These are phyloP conservation scores for Gryon sp. DNA, from an alignment of 1,140 invertebrate species.

Conservation along the genomic window DNA sequence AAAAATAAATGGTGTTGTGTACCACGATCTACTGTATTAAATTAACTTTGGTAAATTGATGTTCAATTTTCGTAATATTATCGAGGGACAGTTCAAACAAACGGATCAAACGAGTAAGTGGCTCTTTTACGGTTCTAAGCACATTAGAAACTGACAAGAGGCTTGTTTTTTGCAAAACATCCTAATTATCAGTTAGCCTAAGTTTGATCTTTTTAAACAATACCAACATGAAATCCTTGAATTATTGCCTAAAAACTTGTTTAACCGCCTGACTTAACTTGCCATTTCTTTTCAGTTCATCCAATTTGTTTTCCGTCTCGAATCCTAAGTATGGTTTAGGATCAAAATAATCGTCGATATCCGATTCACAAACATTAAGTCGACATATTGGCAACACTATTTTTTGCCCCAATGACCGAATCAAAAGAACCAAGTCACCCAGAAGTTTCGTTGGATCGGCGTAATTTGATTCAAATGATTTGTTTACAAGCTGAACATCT, in stretches of 20 bases:
- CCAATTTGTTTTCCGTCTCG: conserved; percentile 15
- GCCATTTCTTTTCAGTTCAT: conserved; percentile 11
- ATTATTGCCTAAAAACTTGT: conserved; percentile 14
- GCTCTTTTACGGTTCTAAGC: conserved; percentile 7
- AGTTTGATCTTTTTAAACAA: conserved; percentile 34
- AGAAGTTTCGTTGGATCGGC: conserved; percentile 18
- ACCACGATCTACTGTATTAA: not conserved
- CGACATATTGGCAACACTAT: conserved; percentile 17
- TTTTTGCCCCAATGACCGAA: not conserved
- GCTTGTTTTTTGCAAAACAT: conserved; percentile 23
- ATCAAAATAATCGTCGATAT: conserved; percentile 35
- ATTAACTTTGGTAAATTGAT: not conserved
- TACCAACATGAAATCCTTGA: conserved; percentile 29
- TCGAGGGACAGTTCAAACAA: too few species aligned
- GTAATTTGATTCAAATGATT: conserved; percentile 23
- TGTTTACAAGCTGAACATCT: conserved; percentile 23
- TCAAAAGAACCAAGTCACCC: not conserved
- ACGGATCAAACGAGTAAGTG: too few species aligned
- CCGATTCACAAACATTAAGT: conserved; percentile 14
- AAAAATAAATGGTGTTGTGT: conserved; percentile 60
- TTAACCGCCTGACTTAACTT: conserved; percentile 6
- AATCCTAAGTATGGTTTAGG: conserved; percentile 46
- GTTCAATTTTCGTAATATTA: not conserved
- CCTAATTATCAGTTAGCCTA: conserved; percentile 26
- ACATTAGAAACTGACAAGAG: conserved; percentile 20